Evolutionary conservation across 2,888 invertebrate species (phyloP).

Genomic region (Cremastobaeus sp.): DNA sequence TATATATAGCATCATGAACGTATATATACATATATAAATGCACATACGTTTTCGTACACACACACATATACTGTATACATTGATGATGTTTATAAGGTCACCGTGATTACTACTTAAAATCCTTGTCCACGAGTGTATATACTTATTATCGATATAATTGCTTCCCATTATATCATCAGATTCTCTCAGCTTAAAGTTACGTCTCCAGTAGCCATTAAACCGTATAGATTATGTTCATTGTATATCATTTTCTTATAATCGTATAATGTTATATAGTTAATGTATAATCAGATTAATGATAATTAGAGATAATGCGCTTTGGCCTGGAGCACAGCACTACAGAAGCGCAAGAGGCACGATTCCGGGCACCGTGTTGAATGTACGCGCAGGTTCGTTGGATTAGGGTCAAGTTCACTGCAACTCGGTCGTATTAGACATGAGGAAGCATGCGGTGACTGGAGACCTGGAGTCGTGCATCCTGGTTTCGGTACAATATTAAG

Average conservation of each 20-base stretch:
- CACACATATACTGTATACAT: slow-evolving; percentile 54
- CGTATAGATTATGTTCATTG: slow-evolving; percentile 64
- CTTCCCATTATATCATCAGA: slow-evolving; percentile 59
- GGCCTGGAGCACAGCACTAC: slow-evolving; percentile 67
- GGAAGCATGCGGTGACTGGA: too few relatives aligned
- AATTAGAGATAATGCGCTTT: slow-evolving; percentile 74
- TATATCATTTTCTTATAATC: slow-evolving; percentile 58
- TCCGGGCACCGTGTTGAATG: too few relatives aligned
- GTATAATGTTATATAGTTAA: slow-evolving; percentile 60
- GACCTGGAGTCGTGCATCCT: slow-evolving; percentile 61
- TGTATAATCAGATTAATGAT: slow-evolving; percentile 38
- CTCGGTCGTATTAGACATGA: too few relatives aligned
- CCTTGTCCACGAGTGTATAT: slow-evolving; percentile 64
- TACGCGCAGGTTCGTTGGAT: too few relatives aligned
- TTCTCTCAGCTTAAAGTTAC: slow-evolving; percentile 65
- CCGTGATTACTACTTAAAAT: slow-evolving; percentile 61
- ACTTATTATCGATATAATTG: slow-evolving; percentile 63
- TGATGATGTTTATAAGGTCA: slow-evolving; percentile 57
- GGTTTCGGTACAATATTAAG: slow-evolving; percentile 64
- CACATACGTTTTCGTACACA: slow-evolving; percentile 53
- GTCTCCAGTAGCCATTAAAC: slow-evolving; percentile 58
- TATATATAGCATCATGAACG: slow-evolving; percentile 60
- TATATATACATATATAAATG: slow-evolving; percentile 57
- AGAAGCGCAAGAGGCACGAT: slow-evolving; percentile 48
- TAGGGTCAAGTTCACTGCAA: too few relatives aligned